These are phyloP conservation scores for Zosterops pallidus DNA, from an alignment of 2,113 vertebrate species.

Conservation along the genomic window DNA sequence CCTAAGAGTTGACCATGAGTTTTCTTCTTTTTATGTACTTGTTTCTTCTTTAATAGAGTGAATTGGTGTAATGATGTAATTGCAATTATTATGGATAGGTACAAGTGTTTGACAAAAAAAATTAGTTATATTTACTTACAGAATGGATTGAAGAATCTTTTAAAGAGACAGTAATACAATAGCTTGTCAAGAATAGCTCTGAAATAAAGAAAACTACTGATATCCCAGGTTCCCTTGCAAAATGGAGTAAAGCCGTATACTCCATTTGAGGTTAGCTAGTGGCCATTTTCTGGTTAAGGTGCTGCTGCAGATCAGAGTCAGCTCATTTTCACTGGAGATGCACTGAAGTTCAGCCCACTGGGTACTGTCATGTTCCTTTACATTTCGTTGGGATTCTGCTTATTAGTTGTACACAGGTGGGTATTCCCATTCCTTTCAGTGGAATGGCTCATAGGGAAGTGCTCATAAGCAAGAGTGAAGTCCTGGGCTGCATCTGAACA, in stretches of 20 bases:
- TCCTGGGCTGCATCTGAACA: background rate
- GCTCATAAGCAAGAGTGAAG: background rate
- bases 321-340: background rate
- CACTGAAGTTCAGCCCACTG: background rate
- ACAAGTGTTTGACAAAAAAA: background rate
- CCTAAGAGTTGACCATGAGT: background rate
- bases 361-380: background rate
- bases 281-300: background rate
- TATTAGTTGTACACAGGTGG: background rate
- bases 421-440: background rate
- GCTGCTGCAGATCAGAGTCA: background rate
- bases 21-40: fast-evolving
- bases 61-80: background rate
- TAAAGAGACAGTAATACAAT: background rate
- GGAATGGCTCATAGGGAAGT: background rate
- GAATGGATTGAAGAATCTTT: background rate
- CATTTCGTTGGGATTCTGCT: fast-evolving
- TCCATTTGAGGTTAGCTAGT: background rate
- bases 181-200: background rate
- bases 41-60: background rate
- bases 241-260: background rate
- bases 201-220: background rate
- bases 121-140: background rate
- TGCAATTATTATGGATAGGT: background rate
- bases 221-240: background rate